Conservation (phyloP, 1,140 invertebrate species). For the Drepana arcuata region DNA sequence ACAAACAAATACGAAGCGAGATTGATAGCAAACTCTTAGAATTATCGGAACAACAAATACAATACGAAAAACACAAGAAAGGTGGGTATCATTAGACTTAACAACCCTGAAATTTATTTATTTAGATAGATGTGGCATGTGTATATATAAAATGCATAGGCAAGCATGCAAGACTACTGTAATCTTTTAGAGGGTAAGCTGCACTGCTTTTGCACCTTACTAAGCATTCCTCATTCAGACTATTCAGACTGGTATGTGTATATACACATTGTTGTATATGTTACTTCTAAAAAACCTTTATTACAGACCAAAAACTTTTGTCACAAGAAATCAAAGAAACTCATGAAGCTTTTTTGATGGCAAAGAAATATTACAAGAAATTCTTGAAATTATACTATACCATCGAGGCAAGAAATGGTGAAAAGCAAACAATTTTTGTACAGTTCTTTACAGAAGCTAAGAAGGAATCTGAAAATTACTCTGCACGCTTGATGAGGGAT, state of each 20-base stretch:
- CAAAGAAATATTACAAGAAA: conserved; percentile 56
- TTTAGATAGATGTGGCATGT: no score
- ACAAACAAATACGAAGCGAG: conserved; percentile 34
- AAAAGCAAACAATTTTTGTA: conserved; percentile 38
- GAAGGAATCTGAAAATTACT: conserved; percentile 46
- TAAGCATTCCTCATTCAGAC: no score
- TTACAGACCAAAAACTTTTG: conserved; percentile 55
- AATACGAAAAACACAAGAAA: conserved; percentile 45
- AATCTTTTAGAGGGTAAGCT: no score
- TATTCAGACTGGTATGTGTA: no score
- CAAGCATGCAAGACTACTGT: no score
- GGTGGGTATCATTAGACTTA: conserved; percentile 18
- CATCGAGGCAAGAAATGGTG: conserved; percentile 32
- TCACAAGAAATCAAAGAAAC: conserved; percentile 53
- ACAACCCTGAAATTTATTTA: no score
- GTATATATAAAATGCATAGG: no score
- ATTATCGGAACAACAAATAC: conserved; percentile 26
- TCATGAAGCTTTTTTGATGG: conserved; percentile 59
- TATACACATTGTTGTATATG: no score
- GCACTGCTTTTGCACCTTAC: no score
- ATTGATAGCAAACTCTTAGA: conserved; percentile 39
- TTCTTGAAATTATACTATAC: conserved; percentile 49
- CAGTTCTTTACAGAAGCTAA: conserved; percentile 57
- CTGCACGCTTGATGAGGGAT: conserved; percentile 31
- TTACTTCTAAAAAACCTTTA: conserved; percentile 5